Conservation (phyloP, 2,797 vertebrate species). For the Pteronotus mesoamericanus region DNA sequence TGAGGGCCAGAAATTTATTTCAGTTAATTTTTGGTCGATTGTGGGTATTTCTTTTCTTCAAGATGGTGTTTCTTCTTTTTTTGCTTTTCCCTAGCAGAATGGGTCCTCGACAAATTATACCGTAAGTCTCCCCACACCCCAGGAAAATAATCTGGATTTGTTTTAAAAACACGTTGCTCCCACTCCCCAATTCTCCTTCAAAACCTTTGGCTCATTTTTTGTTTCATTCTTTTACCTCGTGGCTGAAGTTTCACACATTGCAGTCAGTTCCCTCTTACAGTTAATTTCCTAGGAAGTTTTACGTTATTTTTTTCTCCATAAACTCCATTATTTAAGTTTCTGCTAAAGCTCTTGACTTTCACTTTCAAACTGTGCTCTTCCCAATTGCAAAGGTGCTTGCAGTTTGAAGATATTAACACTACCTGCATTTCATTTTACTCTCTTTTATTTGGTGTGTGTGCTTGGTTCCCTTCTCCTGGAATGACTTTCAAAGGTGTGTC, state of each 20-base stretch:
- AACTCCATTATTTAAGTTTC: background rate
- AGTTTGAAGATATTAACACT: background rate
- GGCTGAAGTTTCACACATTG: background rate
- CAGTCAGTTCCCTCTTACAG: background rate
- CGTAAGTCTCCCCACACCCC: background rate
- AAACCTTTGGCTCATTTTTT: background rate
- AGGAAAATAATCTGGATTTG: background rate
- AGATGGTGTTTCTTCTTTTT: background rate
- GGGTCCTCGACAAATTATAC: background rate
- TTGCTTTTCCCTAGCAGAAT: background rate
- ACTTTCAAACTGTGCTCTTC: background rate
- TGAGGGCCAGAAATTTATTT: background rate
- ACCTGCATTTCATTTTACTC: background rate
- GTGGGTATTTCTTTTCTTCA: background rate
- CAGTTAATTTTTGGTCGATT: background rate
- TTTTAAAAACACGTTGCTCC: background rate
- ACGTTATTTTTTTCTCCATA: background rate
- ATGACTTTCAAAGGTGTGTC: background rate
- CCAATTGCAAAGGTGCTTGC: background rate
- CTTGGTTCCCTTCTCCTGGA: background rate
- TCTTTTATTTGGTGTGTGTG: background rate
- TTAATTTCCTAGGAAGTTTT: background rate
- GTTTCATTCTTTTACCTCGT: background rate
- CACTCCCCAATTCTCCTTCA: accelerated
- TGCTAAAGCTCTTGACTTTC: background rate